Base-by-base conservation (phyloP, 2,113 vertebrate species). In the Ia io region DNA sequence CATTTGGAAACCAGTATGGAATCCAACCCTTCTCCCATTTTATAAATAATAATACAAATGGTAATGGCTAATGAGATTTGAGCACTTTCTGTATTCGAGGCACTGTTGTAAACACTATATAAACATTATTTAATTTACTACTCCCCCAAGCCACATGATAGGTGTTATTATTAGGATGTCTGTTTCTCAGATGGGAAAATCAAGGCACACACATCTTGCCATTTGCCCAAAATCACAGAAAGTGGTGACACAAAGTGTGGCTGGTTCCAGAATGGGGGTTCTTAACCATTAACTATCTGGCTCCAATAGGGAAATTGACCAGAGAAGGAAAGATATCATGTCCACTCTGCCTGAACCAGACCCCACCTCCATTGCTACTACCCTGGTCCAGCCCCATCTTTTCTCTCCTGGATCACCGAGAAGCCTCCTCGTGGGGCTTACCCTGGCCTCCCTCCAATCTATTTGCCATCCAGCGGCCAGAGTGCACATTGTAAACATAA, bases 121-220 rank as follows among this genome's bases (percentile, higher is more conserved):
- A 47, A 12, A 25, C 28, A 47, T 44, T 79, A 65, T 86, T 90
- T 95, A 71, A 77, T 70, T 49, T 28, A 35, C 32, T 71, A 11
- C 20, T 70, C 42, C 32, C 51, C 40, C 70, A n/a, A 83, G 76
- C 35, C 30, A 51, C 14, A 42, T 0, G 51, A 63, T 8, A 47
- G 44, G 47, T 49, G n/a, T n/a, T n/a, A 22, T 30, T 53, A 17
- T 47, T 59, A 85, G 89, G 84, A 44, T 59, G 82, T 25, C 49
- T 71, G 51, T 65, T 96, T 78, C 65, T 56, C 44, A 88, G 71
- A 59, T 88, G 78, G 78, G 82, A 79, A 90, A 84, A 87, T 70
- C 74, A 80, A 97, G 80, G 80, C 79, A 44, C 30, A 42, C 37
- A 42, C 16, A 14, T 93, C 87, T n/a, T 25, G 42, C 13, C n/a